Evolutionary conservation across 2,888 invertebrate species (phyloP).

Genomic region (Pristionchus fissidentatus): DNA sequence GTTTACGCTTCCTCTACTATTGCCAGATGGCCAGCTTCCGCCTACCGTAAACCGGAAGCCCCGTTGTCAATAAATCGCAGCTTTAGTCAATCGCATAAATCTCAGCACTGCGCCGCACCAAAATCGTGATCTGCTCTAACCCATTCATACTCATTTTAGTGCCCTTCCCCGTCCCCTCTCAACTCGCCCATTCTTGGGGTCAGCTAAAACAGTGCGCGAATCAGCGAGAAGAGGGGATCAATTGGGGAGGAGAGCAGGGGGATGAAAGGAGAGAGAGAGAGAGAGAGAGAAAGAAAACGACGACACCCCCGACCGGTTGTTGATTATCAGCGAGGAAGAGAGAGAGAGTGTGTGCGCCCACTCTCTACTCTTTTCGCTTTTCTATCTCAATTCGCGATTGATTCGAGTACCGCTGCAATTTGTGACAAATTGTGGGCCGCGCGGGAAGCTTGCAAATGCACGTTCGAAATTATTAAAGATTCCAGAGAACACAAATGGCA

Average conservation of each 20-base stretch:
- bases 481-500: not conserved
- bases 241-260: not conserved
- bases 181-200: conserved; percentile 18
- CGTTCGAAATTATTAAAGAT: too few species aligned
- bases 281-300: conserved; percentile 19
- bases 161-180: not conserved
- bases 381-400: not conserved
- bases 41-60: not conserved
- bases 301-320: conserved; percentile 34
- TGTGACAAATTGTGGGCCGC: too few species aligned
- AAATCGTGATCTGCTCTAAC: not conserved
- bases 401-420: too few species aligned
- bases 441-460: too few species aligned
- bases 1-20: not conserved
- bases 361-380: not conserved
- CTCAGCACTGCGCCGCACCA: not conserved
- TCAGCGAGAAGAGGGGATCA: conserved; percentile 12
- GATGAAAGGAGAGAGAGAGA: conserved; percentile 4
- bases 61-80: not conserved
- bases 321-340: conserved; percentile 18
- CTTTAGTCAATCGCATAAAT: not conserved
- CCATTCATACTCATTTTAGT: not conserved
- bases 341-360: conserved; percentile 3
- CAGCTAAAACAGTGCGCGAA: conserved; percentile 35
- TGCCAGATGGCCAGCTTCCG: conserved; percentile 9